Evolutionary conservation across 2,797 vertebrate genomes (phyloP), one percentile per base, ranked within the genome.

Genomic region (Diplodus puntazzo): DNA sequence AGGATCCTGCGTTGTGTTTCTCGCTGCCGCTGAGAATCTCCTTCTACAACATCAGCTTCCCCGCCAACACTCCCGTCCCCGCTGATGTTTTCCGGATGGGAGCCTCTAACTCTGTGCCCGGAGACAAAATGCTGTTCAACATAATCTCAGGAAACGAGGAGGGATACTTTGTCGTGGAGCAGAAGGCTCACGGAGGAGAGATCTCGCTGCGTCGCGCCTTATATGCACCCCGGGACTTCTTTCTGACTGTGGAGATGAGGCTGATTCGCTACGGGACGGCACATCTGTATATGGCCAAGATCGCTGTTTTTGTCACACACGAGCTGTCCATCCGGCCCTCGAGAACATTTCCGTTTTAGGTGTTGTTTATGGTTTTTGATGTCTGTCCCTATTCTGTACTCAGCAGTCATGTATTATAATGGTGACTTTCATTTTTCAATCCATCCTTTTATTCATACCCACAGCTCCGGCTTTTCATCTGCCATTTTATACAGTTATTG

Each of bases 41-140:
- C 94, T 96, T 96, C 96, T 96, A 97, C 96, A 96, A 96, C 92
- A 94, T 98, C 92, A 96, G 96, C 93, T 97, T 98, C 90, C 96
- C 97, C 64, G 95, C 94, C 95, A 96, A 96, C 95, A 94, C 96
- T 52, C 96, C 96, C 69, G 94, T 95, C 77, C 97, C 97, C 17
- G 93, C 95, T 65, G 94, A 96, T 60, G 92, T 98, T 88, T 98
- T 98, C 95, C 96, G 96, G 87, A 97, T 98, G 96, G 96, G 97
- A 58, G 96, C 96, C 61, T 96, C 96, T 88, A 96, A 85, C 88
- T 92, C 95, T 2, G 93, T 96, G 75, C 94, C 95, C 0, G 97
- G 97, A 87, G 97, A 97, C 92, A 91, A 95, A 93, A 93, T 97
- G 90, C 92, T 94, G 89, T 92, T 98, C 79, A 87, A 93, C 92